Evolutionary conservation across 1,140 invertebrate genomes (phyloP).

Genomic region (Pachypeltis micranthus): DNA sequence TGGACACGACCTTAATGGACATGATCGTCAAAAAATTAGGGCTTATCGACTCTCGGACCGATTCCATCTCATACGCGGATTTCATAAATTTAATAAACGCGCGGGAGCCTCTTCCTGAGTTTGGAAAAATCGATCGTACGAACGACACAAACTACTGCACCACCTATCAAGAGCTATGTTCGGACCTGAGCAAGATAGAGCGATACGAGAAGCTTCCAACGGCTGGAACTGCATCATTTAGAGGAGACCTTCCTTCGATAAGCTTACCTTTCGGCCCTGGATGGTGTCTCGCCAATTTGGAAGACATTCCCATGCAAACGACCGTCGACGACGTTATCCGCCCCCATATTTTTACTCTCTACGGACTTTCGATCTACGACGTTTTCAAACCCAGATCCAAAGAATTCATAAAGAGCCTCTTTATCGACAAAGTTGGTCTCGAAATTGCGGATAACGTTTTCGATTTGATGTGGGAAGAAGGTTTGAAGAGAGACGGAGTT

Average conservation of each 20-base stretch:
- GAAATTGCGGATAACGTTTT: conserved; percentile 21
- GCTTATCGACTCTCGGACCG: neutral
- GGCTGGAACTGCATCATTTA: neutral
- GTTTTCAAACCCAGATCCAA: neutral
- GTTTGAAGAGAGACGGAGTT: conserved; percentile 15
- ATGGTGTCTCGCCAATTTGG: conserved; percentile 4
- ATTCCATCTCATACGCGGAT: neutral
- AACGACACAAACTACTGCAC: neutral
- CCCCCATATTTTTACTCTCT: conserved; percentile 21
- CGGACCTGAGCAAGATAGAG: neutral
- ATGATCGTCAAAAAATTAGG: neutral
- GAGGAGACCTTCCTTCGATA: neutral
- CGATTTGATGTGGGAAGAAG: conserved; percentile 24
- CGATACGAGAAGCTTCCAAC: neutral
- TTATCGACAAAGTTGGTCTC: conserved; percentile 12
- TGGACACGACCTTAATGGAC: neutral
- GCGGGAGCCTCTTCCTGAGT: neutral
- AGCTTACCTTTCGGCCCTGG: conserved; percentile 1
- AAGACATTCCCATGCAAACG: conserved; percentile 11
- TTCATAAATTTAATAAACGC: neutral
- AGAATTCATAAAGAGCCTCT: conserved; percentile 13
- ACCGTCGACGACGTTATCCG: conserved; percentile 9
- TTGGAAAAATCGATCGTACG: neutral
- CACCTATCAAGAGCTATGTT: neutral
- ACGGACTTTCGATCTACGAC: conserved; percentile 3